Percentiles rank a stretch among this genome's conserved stretches.
These are phyloP conservation scores for Lacerta agilis DNA, from an alignment of 2,797 vertebrate species.

Conservation along the genomic window DNA sequence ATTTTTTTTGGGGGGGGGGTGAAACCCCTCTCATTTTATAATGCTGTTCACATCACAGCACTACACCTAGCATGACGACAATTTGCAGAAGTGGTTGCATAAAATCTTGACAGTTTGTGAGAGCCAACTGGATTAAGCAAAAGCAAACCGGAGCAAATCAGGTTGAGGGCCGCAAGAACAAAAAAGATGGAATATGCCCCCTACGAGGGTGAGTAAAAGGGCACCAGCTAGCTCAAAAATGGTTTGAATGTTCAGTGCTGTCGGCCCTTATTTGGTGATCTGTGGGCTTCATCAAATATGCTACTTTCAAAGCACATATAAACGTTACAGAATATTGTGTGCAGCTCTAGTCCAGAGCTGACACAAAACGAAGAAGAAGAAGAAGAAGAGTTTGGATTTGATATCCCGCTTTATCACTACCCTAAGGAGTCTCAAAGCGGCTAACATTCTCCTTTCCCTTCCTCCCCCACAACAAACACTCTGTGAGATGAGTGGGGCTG, in stretches of 20 bases:
- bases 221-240: not conserved
- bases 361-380: too few species aligned
- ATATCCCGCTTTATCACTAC: too few species aligned
- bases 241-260: not conserved
- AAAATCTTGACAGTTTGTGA: not conserved
- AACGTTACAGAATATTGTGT: not conserved
- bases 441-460: too few species aligned
- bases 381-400: too few species aligned
- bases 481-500: too few species aligned
- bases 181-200: not conserved
- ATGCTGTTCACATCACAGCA: not conserved
- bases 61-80: not conserved
- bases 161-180: too few species aligned
- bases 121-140: not conserved
- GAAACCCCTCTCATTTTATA: too few species aligned
- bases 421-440: too few species aligned
- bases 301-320: not conserved
- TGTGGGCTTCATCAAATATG: not conserved
- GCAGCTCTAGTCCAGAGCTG: not conserved
- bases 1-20: too few species aligned
- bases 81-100: not conserved
- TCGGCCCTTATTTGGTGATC: not conserved
- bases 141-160: not conserved
- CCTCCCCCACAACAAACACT: too few species aligned
- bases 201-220: not conserved